Conservation (phyloP, 2,888 invertebrate species). For the Oeneis ivallda region DNA sequence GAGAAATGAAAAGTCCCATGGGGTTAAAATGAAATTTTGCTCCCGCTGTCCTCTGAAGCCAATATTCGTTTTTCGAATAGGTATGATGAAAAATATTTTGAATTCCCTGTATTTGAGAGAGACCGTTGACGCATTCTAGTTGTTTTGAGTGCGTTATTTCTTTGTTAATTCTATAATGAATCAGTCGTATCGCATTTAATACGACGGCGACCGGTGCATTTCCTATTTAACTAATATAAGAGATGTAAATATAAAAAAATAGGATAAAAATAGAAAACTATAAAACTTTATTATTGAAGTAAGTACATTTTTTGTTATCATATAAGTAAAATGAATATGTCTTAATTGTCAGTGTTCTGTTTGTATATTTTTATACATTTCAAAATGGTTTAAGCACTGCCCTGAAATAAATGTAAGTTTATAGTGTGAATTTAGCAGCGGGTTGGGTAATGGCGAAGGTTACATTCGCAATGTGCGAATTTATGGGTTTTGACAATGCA, state of each 20-base stretch:
- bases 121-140: neutral
- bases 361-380: conserved; percentile 25
- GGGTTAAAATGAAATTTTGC: too few relatives aligned
- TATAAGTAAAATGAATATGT: conserved; percentile 4
- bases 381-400: conserved; percentile 48
- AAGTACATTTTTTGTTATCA: neutral
- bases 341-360: conserved; percentile 6
- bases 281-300: neutral
- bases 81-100: neutral
- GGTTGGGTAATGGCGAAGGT: conserved; percentile 11
- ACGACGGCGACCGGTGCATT: conserved; percentile 11
- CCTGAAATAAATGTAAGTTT: conserved; percentile 41
- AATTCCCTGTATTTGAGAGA: neutral
- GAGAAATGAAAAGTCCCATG: too few relatives aligned
- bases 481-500: neutral
- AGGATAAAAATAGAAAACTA: neutral
- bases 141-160: neutral
- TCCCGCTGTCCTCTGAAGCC: too few relatives aligned
- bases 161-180: conserved; percentile 4
- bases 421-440: conserved; percentile 32
- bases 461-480: neutral
- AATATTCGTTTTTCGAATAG: too few relatives aligned
- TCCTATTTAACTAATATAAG: conserved; percentile 21
- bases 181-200: conserved; percentile 8
- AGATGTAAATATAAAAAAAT: conserved; percentile 1